Evolutionary conservation across 2,888 invertebrate genomes (phyloP), one percentile per base, ranked within the genome.

Genomic region (Eupeodes luniger): DNA sequence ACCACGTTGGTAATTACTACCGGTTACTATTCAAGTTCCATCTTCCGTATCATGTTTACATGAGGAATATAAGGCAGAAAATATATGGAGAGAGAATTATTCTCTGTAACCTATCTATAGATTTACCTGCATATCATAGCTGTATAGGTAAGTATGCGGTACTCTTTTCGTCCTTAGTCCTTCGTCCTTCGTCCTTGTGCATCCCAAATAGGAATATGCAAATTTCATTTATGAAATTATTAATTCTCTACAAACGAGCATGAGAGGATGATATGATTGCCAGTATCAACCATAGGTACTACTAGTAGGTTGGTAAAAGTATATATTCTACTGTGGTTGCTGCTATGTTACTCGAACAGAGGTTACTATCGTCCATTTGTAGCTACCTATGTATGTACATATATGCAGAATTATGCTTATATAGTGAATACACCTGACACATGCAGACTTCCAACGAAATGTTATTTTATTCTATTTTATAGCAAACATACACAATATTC

Each of bases 181-280:
- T 27, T 19, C n/a, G n/a, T n/a, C n/a, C n/a, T n/a, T 44, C 14
- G 47, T 49, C 70, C 40, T 70, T 70, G 19, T 49, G 27, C 40
- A 67, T 66, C 57, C 57, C 49, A 59, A 57, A 72, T 47, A 72
- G 47, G 70, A 74, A 75, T 78, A 88, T 85, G 81, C 75, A 85
- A 88, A 85, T 88, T 88, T 81, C 85, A 85, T 85, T 81, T 85
- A 78, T 78, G 74, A 88, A 88, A 88, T 88, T 78, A 81, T 75
- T 59, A 88, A 81, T 85, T 85, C 64, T 59, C 59, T 36, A 80
- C 72, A 84, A 80, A 76, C 79, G 70, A 70, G 74, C 14, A 57
- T 5, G 16, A 69, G 27, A 69, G 27, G 66, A 49, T 27, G 49
- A 66, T 59, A 64, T 76, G 55, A 55, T 55, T 74, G 62, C 55